phyloP scores from a whole-genome alignment of 2,888 invertebrate genomes.

The Hyposoter didymator region DNA sequence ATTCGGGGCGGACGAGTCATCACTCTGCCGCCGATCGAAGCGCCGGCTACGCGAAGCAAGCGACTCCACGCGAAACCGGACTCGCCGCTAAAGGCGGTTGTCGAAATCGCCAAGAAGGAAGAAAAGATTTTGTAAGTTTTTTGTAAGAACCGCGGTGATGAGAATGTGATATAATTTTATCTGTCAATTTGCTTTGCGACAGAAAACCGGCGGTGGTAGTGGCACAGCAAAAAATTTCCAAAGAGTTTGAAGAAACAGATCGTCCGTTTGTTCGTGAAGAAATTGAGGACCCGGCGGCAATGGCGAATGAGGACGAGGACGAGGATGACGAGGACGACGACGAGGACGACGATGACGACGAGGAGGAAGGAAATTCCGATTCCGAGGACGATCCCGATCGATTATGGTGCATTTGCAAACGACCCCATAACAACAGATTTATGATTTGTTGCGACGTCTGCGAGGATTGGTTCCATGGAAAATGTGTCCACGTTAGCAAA shows the following conservation, averaged over 20 bases:
- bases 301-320: constrained; percentile 73
- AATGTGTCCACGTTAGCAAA: constrained; percentile 97
- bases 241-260: constrained; percentile 13
- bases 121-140: constrained; percentile 70
- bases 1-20: constrained; percentile 91
- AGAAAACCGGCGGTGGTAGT: constrained; percentile 27
- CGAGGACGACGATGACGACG: constrained; percentile 82
- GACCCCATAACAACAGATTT: constrained; percentile 97
- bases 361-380: constrained; percentile 87
- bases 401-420: constrained; percentile 97
- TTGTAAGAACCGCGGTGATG: too few relatives aligned
- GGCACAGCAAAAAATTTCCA: constrained; percentile 2
- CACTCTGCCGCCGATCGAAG: constrained; percentile 92
- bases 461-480: constrained; percentile 99
- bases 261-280: not conserved
- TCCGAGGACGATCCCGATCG: constrained; percentile 97
- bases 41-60: constrained; percentile 92
- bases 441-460: constrained; percentile 99
- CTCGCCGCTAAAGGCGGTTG: constrained; percentile 58
- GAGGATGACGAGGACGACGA: constrained; percentile 84
- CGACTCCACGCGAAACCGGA: constrained; percentile 84
- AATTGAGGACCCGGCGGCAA: not conserved
- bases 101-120: constrained; percentile 67
- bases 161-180: not conserved
- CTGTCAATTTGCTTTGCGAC: too few relatives aligned